phyloP scores from a whole-genome alignment of 1,140 invertebrate genomes.

The Macrobrachium rosenbergii region DNA sequence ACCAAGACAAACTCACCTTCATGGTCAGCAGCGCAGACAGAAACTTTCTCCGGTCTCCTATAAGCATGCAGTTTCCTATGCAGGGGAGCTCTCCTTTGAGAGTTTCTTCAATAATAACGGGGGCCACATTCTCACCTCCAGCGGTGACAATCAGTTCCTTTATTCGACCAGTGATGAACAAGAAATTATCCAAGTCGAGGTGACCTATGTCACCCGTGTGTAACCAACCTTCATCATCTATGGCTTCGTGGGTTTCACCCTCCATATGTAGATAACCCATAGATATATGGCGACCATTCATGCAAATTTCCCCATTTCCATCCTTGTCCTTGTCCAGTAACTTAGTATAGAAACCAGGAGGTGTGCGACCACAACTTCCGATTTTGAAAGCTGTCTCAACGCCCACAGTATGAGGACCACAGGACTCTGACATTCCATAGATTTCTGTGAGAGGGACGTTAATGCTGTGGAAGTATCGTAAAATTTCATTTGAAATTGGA shows the following conservation, averaged over 20 bases:
- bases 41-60: conserved; percentile 90
- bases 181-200: conserved; percentile 79
- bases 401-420: conserved; percentile 79
- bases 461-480: conserved; percentile 88
- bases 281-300: conserved; percentile 84
- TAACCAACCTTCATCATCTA: conserved; percentile 85
- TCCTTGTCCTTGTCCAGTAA: conserved; percentile 78
- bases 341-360: conserved; percentile 78
- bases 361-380: conserved; percentile 77
- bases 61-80: conserved; percentile 85
- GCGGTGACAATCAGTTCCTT: conserved; percentile 89
- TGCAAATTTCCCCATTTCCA: conserved; percentile 85
- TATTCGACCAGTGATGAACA: conserved; percentile 86
- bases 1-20: conserved; percentile 76
- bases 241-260: conserved; percentile 81
- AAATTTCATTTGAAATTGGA: conserved; percentile 83
- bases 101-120: conserved; percentile 86
- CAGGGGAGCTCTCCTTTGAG: conserved; percentile 82
- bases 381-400: conserved; percentile 73
- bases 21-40: conserved; percentile 85
- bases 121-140: conserved; percentile 94
- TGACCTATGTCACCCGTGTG: conserved; percentile 86
- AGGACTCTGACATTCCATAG: conserved; percentile 88
- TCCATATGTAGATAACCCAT: conserved; percentile 89
- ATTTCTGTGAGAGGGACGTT: conserved; percentile 81